Percentiles rank a stretch among this genome's conserved stretches.
phyloP scores from a whole-genome alignment of 2,113 vertebrate species.

The Micromys minutus region DNA sequence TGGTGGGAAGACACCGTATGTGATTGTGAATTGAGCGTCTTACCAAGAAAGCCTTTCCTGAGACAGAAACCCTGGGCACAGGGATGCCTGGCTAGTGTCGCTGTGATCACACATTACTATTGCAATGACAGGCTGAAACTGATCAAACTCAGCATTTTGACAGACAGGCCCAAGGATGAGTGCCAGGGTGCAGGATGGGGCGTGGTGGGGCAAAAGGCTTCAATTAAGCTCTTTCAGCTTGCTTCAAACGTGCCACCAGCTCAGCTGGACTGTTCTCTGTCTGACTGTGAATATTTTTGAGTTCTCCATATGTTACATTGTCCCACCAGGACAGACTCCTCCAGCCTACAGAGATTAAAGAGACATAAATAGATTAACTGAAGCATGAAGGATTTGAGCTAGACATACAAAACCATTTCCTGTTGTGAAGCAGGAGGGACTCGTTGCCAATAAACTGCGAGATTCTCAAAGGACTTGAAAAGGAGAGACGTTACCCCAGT shows the following conservation, averaged over 20 bases:
- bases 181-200: background rate
- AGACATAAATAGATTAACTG: conserved; percentile 60
- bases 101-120: background rate
- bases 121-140: background rate
- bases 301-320: conserved; percentile 42
- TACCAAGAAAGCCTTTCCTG: conserved; percentile 2
- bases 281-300: conserved; percentile 29
- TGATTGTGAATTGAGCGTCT: background rate
- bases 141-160: background rate
- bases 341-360: conserved; percentile 56
- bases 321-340: conserved; percentile 36
- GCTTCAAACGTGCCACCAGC: conserved; percentile 33
- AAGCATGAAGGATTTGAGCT: conserved; percentile 70
- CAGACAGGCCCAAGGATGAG: background rate
- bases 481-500: conserved; percentile 14
- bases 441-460: conserved; percentile 53
- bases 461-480: conserved; percentile 51
- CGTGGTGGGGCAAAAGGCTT: background rate
- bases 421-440: conserved; percentile 43
- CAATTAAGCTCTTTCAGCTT: conserved; percentile 32
- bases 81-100: background rate
- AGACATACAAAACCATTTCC: conserved; percentile 64
- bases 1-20: background rate
- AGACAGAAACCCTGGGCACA: background rate
- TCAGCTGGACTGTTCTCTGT: conserved; percentile 50